A percentile compares a stretch with the other conserved stretches of the same genome.
Conservation (phyloP, 1,140 invertebrate genomes). For the Drosophila hydei region DNA sequence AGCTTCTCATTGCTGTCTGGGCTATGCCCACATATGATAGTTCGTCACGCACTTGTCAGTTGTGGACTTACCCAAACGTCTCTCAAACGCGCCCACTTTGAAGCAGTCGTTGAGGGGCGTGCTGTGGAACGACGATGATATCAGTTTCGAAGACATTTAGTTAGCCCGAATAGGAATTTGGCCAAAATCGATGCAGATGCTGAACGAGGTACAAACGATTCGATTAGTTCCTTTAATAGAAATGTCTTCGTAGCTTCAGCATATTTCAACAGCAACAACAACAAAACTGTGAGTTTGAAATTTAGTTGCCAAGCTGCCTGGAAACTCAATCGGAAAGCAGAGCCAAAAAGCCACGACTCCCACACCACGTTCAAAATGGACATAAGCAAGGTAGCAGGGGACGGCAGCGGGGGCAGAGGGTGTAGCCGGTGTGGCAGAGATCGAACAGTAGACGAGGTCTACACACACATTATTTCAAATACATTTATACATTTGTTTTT, state of each 20-base stretch:
- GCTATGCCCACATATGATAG: constrained; percentile 4
- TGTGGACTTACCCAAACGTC: constrained; percentile 79
- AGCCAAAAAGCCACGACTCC: constrained; percentile 51
- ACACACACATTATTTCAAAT: constrained; percentile 3
- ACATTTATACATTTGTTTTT: constrained; percentile 28
- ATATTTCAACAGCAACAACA: constrained; percentile 29
- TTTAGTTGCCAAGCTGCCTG: constrained; percentile 16
- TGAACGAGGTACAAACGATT: constrained; percentile 37
- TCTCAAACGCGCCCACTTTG: constrained; percentile 81
- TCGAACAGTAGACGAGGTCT: constrained; percentile 37
- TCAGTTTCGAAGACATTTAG: constrained; percentile 80
- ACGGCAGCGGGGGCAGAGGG: neutral
- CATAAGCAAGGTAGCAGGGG: constrained; percentile 33
- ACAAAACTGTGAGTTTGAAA: constrained; percentile 47
- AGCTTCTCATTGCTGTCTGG: constrained; percentile 24
- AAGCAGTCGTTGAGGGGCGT: constrained; percentile 77
- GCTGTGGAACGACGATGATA: constrained; percentile 82
- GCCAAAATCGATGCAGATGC: constrained; percentile 64
- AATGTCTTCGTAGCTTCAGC: constrained; percentile 19
- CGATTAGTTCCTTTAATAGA: constrained; percentile 42
- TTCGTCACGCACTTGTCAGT: neutral
- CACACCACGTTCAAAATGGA: constrained; percentile 59
- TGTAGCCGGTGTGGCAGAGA: neutral
- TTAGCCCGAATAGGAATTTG: constrained; percentile 58
- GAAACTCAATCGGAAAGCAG: constrained; percentile 67